Conservation (phyloP, 53 echinoderm and acorn worm species). For the Echinometra lucunter region DNA sequence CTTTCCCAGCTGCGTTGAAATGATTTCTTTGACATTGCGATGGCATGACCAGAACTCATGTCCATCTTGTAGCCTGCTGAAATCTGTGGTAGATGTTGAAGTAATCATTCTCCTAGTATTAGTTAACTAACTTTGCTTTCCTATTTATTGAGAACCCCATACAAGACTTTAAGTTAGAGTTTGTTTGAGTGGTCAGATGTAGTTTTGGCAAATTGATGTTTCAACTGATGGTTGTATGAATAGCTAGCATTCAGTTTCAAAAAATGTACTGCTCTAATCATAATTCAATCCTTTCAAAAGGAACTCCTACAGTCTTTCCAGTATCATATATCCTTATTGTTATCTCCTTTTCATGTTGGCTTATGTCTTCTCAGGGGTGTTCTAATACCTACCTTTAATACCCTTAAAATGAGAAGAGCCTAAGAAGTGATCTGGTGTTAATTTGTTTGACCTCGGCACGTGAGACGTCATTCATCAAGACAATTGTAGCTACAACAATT, state of each 20-base stretch:
- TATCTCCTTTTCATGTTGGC: background rate
- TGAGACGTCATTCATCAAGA: background rate
- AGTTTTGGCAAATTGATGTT: background rate
- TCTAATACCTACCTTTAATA: background rate
- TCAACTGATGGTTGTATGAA: background rate
- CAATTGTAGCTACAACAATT: background rate
- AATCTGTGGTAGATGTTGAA: constrained; percentile 1
- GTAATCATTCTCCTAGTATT: background rate
- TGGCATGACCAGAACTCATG: no score
- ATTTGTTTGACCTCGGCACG: background rate
- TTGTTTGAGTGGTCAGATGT: background rate
- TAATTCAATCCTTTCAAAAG: background rate
- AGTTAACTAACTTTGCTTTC: background rate
- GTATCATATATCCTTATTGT: background rate
- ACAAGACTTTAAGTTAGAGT: no score
- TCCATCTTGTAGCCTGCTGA: background rate
- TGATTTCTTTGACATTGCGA: no score
- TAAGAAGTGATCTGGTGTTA: background rate
- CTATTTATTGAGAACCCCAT: background rate
- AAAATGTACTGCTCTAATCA: background rate
- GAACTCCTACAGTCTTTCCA: background rate
- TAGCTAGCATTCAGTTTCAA: background rate
- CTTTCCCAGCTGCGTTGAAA: no score
- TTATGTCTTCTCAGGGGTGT: background rate
- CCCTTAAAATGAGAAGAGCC: background rate